These are phyloP conservation scores for Parapsyche elsis DNA, from an alignment of 1,140 invertebrate genomes.

Conservation along the genomic window DNA sequence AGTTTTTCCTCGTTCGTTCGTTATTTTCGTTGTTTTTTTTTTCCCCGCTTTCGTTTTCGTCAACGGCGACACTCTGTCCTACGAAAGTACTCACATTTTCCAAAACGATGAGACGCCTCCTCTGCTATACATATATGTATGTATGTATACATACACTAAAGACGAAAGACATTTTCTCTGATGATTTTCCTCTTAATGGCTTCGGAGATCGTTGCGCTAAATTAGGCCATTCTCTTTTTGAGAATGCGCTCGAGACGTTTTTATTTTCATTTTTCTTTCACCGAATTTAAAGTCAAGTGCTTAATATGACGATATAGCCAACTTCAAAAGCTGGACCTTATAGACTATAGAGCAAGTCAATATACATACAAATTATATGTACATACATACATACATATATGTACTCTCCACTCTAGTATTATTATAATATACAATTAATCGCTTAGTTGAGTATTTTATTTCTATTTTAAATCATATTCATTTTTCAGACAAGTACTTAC, in stretches of 20 bases:
- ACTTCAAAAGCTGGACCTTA: no score
- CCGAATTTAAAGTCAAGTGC: no score
- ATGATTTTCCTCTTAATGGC: constrained; percentile 26
- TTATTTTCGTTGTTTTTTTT: constrained; percentile 1
- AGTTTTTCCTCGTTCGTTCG: background rate
- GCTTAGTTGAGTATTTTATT: no score
- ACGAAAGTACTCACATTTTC: background rate
- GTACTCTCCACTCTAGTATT: background rate
- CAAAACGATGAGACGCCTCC: background rate
- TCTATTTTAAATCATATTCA: no score
- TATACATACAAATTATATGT: background rate
- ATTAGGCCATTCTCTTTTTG: constrained; percentile 12
- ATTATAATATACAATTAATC: background rate
- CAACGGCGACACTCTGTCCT: background rate
- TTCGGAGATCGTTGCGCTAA: constrained; percentile 19
- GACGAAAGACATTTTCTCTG: constrained; percentile 18
- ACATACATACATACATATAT: background rate
- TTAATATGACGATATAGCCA: no score
- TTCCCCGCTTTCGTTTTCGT: no score
- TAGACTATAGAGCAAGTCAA: no score
- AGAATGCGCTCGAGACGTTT: background rate
- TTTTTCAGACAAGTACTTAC: no score
- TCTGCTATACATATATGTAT: background rate
- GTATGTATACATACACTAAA: background rate
- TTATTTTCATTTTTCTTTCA: background rate